These are phyloP conservation scores for Drosophila macrospina DNA, from an alignment of 2,888 invertebrate species.

Conservation along the genomic window DNA sequence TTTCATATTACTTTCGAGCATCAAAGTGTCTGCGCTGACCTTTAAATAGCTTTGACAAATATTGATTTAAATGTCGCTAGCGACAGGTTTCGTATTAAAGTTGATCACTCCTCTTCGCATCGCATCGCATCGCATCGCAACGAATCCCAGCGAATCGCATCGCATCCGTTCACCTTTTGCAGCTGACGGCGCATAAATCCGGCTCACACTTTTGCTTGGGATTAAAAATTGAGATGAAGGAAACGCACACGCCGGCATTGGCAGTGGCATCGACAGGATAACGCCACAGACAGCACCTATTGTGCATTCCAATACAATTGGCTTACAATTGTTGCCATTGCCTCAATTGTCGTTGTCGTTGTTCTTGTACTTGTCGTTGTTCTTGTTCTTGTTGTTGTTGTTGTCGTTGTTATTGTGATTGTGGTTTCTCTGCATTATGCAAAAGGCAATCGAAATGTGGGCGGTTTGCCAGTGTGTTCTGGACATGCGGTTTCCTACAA, in stretches of 20 bases:
- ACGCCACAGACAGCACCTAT: constrained; percentile 28
- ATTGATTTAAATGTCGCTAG: constrained; percentile 64
- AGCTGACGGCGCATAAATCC: constrained; percentile 55
- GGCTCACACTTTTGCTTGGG: constrained; percentile 30
- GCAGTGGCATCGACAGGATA: constrained; percentile 45
- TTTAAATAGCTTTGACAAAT: constrained; percentile 63
- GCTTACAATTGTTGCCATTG: constrained; percentile 62
- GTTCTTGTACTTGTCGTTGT: constrained; percentile 3
- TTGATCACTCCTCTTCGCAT: constrained; percentile 24
- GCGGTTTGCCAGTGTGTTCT: constrained; percentile 33
- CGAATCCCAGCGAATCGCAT: constrained; percentile 22
- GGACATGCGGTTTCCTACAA: constrained; percentile 63
- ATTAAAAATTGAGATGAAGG: constrained; percentile 66
- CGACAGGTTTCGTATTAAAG: background rate
- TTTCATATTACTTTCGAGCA: constrained; percentile 33
- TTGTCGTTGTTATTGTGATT: constrained; percentile 21
- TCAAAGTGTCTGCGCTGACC: constrained; percentile 44
- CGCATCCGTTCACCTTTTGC: constrained; percentile 62
- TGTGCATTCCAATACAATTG: constrained; percentile 57
- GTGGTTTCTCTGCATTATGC: constrained; percentile 40
- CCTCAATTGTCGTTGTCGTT: constrained; percentile 11
- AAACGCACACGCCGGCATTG: constrained; percentile 41
- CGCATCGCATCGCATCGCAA: constrained; percentile 11
- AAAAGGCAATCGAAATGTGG: constrained; percentile 52
- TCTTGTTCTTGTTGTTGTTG: constrained; percentile 9